Evolutionary conservation across 2,113 vertebrate genomes (phyloP).

Genomic region (Thomomys bottae): DNA sequence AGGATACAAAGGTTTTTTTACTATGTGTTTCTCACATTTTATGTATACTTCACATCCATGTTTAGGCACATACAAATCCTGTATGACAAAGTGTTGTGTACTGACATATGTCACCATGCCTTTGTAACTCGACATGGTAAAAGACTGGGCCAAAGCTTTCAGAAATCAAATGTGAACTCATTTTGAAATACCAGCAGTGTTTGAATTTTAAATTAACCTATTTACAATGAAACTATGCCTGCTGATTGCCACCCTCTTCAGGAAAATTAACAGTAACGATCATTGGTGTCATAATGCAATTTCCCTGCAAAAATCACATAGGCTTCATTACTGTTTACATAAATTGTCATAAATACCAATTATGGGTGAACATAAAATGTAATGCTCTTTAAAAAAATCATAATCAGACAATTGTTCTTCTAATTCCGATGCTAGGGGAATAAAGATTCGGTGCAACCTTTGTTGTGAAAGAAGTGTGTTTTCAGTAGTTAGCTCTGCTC

Average conservation of each 20-base stretch:
- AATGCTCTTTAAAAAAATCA: conserved; percentile 89
- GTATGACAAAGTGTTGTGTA: conserved; percentile 53
- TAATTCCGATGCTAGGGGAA: conserved; percentile 87
- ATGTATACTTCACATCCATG: not conserved
- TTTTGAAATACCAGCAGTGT: conserved; percentile 87
- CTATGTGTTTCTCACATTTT: not conserved
- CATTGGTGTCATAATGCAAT: conserved; percentile 90
- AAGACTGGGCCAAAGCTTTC: conserved; percentile 84
- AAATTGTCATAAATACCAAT: conserved; percentile 93
- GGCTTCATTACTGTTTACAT: conserved; percentile 92
- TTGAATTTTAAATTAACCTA: conserved; percentile 92
- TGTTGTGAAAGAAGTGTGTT: conserved; percentile 83
- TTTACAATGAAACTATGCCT: conserved; percentile 90
- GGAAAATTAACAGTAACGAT: conserved; percentile 92
- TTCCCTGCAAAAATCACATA: conserved; percentile 89
- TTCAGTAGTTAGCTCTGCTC: conserved; percentile 81
- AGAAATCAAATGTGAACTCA: conserved; percentile 89
- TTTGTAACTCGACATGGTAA: conserved; percentile 81
- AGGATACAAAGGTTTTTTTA: not conserved
- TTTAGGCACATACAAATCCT: not conserved
- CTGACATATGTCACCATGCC: conserved; percentile 53
- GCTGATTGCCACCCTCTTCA: conserved; percentile 91
- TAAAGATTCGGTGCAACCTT: conserved; percentile 87
- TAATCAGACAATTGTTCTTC: conserved; percentile 90
- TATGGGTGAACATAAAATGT: conserved; percentile 90